Evolutionary conservation across 2,113 vertebrate genomes (phyloP).

Genomic region (Indicator indicator): DNA sequence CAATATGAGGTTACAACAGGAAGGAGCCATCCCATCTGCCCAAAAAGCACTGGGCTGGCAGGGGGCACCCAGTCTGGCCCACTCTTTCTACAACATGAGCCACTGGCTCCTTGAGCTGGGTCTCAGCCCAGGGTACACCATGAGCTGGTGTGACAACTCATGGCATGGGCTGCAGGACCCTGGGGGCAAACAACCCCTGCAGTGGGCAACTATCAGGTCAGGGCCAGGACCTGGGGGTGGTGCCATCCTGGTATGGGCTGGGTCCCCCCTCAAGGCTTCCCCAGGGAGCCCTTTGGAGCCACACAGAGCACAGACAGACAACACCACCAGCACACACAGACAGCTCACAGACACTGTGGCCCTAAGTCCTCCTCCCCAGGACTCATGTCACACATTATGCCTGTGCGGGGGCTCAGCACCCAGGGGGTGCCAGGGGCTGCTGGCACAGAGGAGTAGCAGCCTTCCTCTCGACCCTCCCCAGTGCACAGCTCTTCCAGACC

Average conservation of each 20-base stretch:
- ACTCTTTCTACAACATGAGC: not conserved
- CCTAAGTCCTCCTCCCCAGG: not conserved
- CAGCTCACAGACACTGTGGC: not conserved
- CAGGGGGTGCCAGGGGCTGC: fast-evolving
- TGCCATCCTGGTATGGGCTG: not conserved
- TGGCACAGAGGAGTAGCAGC: not conserved
- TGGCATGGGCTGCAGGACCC: not conserved
- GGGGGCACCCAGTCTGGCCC: not conserved
- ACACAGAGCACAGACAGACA: not conserved
- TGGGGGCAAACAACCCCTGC: fast-evolving
- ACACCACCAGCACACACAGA: not conserved
- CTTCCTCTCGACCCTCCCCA: fast-evolving
- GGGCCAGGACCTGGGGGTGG: not conserved
- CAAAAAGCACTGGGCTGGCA: not conserved
- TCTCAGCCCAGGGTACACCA: not conserved
- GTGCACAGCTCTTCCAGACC: fast-evolving
- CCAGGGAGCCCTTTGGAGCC: not conserved
- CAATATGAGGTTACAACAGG: fast-evolving
- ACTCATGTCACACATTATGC: fast-evolving
- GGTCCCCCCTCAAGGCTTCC: not conserved
- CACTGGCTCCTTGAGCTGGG: not conserved
- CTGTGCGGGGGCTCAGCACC: not conserved
- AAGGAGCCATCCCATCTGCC: not conserved
- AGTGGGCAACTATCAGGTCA: not conserved
- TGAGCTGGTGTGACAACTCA: not conserved